Conservation (phyloP, 64 coral and sea anemone species). For the Pachyseris speciosa region DNA sequence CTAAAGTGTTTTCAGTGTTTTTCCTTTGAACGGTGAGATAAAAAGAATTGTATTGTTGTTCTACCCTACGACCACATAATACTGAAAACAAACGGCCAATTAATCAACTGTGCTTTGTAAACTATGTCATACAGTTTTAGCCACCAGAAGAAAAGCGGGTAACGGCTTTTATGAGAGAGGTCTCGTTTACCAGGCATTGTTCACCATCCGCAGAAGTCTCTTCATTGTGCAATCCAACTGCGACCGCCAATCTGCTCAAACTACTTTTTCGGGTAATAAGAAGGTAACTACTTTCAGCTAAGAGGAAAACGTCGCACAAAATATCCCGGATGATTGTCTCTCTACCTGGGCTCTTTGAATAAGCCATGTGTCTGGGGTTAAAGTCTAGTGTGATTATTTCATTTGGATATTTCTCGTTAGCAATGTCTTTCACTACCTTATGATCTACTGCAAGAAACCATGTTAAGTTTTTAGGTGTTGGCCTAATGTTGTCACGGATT, state of each 20-base stretch:
- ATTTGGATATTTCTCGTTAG: not conserved
- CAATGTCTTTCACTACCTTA: not conserved
- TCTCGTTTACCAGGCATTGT: not conserved
- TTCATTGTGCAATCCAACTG: not conserved
- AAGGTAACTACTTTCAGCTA: slow-evolving; percentile 15
- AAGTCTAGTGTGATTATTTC: not conserved
- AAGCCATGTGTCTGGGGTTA: not conserved
- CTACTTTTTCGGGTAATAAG: not conserved
- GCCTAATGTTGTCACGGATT: not conserved
- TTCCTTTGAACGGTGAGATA: too few relatives aligned
- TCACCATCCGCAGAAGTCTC: slow-evolving; percentile 24
- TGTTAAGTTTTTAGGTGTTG: not conserved
- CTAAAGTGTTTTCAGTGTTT: too few relatives aligned
- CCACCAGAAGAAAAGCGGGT: too few relatives aligned
- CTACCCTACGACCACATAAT: too few relatives aligned
- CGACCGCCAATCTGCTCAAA: not conserved
- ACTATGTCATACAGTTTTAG: too few relatives aligned
- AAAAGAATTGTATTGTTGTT: too few relatives aligned
- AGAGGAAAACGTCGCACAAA: slow-evolving; percentile 13
- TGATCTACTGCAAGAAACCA: slow-evolving; percentile 39
- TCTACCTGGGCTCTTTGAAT: not conserved
- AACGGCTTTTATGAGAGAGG: too few relatives aligned
- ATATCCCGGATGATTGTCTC: not conserved
- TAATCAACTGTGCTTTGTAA: too few relatives aligned
- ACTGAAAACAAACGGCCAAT: too few relatives aligned